These are phyloP conservation scores for Papilio gigon DNA, from an alignment of 2,888 invertebrate species.

Conservation along the genomic window DNA sequence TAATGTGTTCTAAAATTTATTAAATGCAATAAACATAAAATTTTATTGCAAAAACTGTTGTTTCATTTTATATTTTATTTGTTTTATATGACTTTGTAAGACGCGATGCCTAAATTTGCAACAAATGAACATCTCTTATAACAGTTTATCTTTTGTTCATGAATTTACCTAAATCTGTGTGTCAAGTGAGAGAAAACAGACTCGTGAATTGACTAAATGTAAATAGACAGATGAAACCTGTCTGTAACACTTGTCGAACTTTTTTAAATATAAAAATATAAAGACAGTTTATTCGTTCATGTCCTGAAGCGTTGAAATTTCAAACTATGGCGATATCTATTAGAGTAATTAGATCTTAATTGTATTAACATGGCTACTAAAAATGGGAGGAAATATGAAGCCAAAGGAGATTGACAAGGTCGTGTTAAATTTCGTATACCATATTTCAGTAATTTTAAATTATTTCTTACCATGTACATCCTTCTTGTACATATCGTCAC, in stretches of 20 bases:
- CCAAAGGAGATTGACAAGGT: too few species aligned
- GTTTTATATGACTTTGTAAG: slow-evolving; percentile 16
- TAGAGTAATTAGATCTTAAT: neutral
- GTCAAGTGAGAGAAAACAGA: neutral
- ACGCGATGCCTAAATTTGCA: neutral
- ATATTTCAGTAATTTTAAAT: too few species aligned
- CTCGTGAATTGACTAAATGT: too few species aligned
- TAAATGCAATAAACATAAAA: slow-evolving; percentile 13
- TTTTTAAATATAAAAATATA: too few species aligned
- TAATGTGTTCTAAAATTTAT: slow-evolving; percentile 17
- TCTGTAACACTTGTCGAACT: too few species aligned
- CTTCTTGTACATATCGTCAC: neutral
- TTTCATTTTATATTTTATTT: slow-evolving; percentile 19
- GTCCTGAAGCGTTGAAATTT: neutral
- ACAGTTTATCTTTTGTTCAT: neutral
- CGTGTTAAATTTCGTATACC: too few species aligned
- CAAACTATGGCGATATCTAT: neutral
- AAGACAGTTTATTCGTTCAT: neutral
- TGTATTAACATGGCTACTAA: neutral
- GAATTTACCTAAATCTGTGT: neutral
- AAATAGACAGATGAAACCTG: too few species aligned
- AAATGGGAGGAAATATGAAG: too few species aligned
- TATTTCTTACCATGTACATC: too few species aligned
- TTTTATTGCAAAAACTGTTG: slow-evolving; percentile 16
- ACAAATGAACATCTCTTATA: neutral